Conservation (phyloP, 2,888 invertebrate species). For the Lagria hirta region DNA sequence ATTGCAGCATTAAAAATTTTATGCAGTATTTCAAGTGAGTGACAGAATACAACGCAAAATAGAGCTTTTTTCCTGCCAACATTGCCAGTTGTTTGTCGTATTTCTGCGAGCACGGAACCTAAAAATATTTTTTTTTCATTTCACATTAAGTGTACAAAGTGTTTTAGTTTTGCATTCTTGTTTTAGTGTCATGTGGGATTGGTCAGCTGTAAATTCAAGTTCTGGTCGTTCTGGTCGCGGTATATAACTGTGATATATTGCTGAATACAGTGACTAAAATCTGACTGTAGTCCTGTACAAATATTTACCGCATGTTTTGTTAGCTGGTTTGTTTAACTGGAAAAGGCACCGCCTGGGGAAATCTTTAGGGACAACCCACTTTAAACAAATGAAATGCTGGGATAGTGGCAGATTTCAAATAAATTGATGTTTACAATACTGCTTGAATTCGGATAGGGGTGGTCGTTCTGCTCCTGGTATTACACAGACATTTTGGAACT, state of each 20-base stretch:
- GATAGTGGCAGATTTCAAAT: conserved; percentile 34
- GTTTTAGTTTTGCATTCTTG: conserved; percentile 7
- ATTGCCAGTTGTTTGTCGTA: too few species aligned
- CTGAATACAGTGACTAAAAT: conserved; percentile 24
- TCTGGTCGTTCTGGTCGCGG: conserved; percentile 6
- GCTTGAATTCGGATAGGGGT: conserved; percentile 25
- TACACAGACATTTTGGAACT: too few species aligned
- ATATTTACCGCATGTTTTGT: conserved; percentile 32
- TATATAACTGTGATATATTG: conserved; percentile 22
- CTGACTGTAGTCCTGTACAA: conserved; percentile 26
- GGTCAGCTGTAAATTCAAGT: conserved; percentile 13
- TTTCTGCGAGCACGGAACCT: too few species aligned
- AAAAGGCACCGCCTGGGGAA: conserved; percentile 27
- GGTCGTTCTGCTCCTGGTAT: too few species aligned
- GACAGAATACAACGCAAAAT: too few species aligned
- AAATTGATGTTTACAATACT: conserved; percentile 34
- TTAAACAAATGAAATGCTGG: conserved; percentile 36
- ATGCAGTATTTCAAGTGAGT: too few species aligned
- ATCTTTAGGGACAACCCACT: conserved; percentile 21
- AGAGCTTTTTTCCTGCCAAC: too few species aligned
- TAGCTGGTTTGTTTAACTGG: conserved; percentile 26
- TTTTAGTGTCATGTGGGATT: conserved; percentile 6
- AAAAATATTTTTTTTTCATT: too few species aligned
- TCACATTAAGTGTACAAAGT: conserved; percentile 4
- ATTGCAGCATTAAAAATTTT: too few species aligned